Base-by-base conservation (phyloP, 2,113 vertebrate genomes). In the Strix uralensis region DNA sequence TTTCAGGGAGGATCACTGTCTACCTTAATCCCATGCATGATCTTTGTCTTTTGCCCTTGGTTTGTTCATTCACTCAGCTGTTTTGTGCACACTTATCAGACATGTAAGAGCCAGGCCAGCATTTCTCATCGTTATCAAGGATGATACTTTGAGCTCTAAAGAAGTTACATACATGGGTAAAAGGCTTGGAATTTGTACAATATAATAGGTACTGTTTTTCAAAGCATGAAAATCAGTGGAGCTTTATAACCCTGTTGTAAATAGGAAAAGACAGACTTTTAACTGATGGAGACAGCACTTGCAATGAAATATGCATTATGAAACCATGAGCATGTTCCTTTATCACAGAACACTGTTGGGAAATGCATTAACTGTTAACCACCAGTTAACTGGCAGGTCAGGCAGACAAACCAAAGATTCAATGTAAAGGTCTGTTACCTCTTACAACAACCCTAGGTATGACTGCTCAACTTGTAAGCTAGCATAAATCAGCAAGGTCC, bases 291-390 rank as follows among this genome's bases (percentile, higher is more conserved):
- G 70, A 58, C 57, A 75, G 46, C 66, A 75, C 32, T 27, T 74
- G 51, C 70, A 80, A 34, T 58, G 77, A 77, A 89, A 77, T 55
- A 27, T 7, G 25, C 7, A 7, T 94, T 94, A 94, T 96, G 86
- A 94, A 96, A 96, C 78, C 66, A 51, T 3, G 36, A 72, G 32
- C 14, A 1, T 14, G 20, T 46, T 82, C 38, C 49, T 94, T 95
- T 95, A 88, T 96, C 86, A 51, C 44, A 75, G 78, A 46, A 20
- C 73, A 8, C 73, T 80, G 66, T 90, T 92, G 65, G 70, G 92
- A 97, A 91, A 97, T 72, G 46, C 84, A 91, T 95, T 97, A 97
- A 91, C 91, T 89, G 92, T 92, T 96, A 96, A 94, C 91, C 46
- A 62, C 40, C 58, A 52, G 69, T 84, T 80, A 95, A 72, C 62